phyloP scores from a whole-genome alignment of 2,888 invertebrate species.

The Tetrapedia diversipes region DNA sequence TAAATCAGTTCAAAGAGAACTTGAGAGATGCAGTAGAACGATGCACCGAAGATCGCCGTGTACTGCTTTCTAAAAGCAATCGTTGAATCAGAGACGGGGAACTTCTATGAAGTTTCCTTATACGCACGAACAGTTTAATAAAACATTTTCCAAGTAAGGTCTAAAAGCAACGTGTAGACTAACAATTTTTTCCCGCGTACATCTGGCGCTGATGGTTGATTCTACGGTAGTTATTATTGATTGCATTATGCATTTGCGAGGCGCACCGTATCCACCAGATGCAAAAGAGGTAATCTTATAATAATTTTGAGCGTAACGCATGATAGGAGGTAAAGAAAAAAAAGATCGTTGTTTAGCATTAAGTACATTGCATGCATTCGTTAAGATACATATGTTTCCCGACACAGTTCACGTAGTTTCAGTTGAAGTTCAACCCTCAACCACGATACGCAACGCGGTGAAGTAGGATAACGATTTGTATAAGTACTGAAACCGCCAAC shows the following conservation, averaged over 20 bases:
- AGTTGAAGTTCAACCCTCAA: too few relatives aligned
- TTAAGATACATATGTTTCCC: too few relatives aligned
- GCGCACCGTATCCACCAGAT: background rate
- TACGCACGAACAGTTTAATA: background rate
- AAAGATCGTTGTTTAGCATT: too few relatives aligned
- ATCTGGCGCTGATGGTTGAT: background rate
- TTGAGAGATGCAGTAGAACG: background rate
- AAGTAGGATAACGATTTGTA: constrained; percentile 52
- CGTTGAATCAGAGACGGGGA: too few relatives aligned
- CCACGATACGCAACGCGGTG: constrained; percentile 52
- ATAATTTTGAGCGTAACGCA: too few relatives aligned
- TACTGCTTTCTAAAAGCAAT: background rate
- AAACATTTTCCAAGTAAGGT: background rate
- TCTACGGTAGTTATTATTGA: background rate
- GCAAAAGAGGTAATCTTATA: background rate
- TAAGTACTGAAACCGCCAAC: constrained; percentile 48
- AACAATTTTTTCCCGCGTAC: too few relatives aligned
- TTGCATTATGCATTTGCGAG: background rate
- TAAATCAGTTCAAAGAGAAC: background rate
- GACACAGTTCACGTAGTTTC: too few relatives aligned
- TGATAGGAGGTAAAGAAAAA: too few relatives aligned
- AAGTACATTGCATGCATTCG: too few relatives aligned
- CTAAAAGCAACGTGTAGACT: background rate
- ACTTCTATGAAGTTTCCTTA: too few relatives aligned
- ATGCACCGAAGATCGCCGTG: background rate